phyloP scores from a whole-genome alignment of 2,888 invertebrate species.

The Cylloceria caligata region DNA sequence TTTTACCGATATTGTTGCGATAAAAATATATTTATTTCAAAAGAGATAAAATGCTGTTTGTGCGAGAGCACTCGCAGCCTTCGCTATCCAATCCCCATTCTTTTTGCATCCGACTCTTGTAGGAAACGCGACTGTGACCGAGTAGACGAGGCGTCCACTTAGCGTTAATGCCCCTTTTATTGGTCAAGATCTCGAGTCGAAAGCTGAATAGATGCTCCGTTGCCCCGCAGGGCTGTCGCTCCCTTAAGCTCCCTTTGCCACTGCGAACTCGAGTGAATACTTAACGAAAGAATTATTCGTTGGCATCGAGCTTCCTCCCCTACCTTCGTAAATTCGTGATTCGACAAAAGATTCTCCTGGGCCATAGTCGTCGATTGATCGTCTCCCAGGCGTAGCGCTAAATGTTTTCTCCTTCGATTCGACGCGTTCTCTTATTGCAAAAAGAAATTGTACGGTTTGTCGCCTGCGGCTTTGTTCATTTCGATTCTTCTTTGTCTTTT shows the following conservation, averaged over 20 bases:
- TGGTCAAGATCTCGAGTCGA: slow-evolving; percentile 79
- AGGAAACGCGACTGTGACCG: slow-evolving; percentile 73
- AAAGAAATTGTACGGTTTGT: slow-evolving; percentile 7
- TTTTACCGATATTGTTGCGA: too few species aligned
- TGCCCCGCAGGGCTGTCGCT: not conserved
- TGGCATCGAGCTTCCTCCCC: slow-evolving; percentile 1
- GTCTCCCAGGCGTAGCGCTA: slow-evolving; percentile 1
- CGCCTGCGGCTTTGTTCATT: not conserved
- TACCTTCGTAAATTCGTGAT: not conserved
- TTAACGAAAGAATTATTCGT: slow-evolving; percentile 66
- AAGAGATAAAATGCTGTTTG: not conserved
- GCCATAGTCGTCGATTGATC: slow-evolving; percentile 35
- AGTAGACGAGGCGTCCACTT: slow-evolving; percentile 81
- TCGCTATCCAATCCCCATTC: slow-evolving; percentile 34
- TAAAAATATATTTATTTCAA: too few species aligned
- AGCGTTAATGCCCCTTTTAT: slow-evolving; percentile 82
- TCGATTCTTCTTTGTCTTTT: not conserved
- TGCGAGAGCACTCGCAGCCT: slow-evolving; percentile 24
- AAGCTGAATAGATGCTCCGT: slow-evolving; percentile 71
- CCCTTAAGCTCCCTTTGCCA: slow-evolving; percentile 12
- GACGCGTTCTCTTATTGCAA: slow-evolving; percentile 10
- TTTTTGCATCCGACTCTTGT: slow-evolving; percentile 43
- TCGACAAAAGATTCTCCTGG: slow-evolving; percentile 2
- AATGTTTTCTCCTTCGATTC: slow-evolving; percentile 9
- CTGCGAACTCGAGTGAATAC: slow-evolving; percentile 61